These are phyloP conservation scores for Lepidurus apus DNA, from an alignment of 1,140 invertebrate species.

Conservation along the genomic window DNA sequence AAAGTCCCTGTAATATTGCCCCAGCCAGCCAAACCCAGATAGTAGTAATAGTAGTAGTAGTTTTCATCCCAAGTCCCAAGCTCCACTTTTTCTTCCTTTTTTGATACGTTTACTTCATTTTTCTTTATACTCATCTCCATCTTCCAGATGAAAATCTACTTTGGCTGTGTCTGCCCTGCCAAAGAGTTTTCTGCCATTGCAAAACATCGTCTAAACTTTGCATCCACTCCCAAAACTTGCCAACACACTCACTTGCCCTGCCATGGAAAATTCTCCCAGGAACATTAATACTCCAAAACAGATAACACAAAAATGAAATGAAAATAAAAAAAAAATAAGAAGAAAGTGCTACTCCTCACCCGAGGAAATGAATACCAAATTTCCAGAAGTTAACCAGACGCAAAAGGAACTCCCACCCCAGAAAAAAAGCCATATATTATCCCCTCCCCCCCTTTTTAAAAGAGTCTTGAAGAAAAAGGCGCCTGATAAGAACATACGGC, in stretches of 20 bases:
- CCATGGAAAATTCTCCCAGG: not conserved
- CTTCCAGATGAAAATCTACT: not conserved
- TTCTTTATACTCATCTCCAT: not conserved
- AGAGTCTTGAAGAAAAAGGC: not conserved
- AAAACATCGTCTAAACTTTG: slow-evolving; percentile 2
- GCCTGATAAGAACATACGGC: not conserved
- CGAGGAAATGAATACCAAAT: slow-evolving; percentile 7
- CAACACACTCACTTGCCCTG: not conserved
- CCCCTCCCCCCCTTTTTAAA: not conserved
- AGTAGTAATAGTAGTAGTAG: no score
- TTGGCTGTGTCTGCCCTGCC: not conserved
- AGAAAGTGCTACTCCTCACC: not conserved
- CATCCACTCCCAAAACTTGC: not conserved
- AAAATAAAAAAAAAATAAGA: no score
- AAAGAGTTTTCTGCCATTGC: not conserved
- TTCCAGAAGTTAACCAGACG: not conserved
- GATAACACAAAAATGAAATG: not conserved
- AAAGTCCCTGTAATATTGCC: not conserved
- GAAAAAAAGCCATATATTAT: not conserved
- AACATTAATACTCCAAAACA: not conserved
- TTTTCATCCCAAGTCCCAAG: no score
- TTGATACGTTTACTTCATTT: not conserved
- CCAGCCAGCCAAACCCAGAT: not conserved
- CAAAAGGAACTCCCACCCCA: not conserved
- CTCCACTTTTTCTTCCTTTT: no score